Evolutionary conservation across 2,888 invertebrate genomes (phyloP).

Genomic region (Lapara coniferarum): DNA sequence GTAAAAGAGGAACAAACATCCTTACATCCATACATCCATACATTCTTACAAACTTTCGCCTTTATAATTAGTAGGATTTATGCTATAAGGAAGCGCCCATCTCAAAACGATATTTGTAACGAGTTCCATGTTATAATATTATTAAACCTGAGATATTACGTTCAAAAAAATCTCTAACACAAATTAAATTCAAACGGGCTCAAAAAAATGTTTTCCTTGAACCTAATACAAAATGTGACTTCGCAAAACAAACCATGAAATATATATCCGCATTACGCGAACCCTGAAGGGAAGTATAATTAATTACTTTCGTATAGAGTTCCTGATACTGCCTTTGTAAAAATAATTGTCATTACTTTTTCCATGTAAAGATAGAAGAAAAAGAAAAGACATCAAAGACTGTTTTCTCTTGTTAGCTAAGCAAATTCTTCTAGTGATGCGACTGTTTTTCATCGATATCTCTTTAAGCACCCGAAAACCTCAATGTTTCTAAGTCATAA

Average conservation of each 20-base stretch:
- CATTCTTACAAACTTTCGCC: too few species aligned
- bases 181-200: background rate
- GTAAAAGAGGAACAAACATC: too few species aligned
- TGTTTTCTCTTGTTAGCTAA: too few species aligned
- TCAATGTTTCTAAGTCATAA: too few species aligned
- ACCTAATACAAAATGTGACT: background rate
- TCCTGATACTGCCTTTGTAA: background rate
- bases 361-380: background rate
- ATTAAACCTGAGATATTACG: too few species aligned
- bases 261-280: background rate
- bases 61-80: too few species aligned
- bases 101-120: too few species aligned
- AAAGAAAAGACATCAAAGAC: slow-evolving; percentile 2
- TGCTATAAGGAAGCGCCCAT: too few species aligned
- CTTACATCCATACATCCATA: too few species aligned
- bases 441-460: background rate
- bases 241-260: background rate
- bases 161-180: background rate
- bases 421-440: background rate
- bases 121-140: too few species aligned
- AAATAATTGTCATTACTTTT: slow-evolving; percentile 15
- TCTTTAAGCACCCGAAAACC: background rate
- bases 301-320: background rate
- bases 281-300: background rate
- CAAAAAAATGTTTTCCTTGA: background rate